Percentiles rank a stretch among this genome's conserved stretches.
These are phyloP conservation scores for Chaetura pelagica DNA, from an alignment of 2,113 vertebrate genomes.

Conservation along the genomic window DNA sequence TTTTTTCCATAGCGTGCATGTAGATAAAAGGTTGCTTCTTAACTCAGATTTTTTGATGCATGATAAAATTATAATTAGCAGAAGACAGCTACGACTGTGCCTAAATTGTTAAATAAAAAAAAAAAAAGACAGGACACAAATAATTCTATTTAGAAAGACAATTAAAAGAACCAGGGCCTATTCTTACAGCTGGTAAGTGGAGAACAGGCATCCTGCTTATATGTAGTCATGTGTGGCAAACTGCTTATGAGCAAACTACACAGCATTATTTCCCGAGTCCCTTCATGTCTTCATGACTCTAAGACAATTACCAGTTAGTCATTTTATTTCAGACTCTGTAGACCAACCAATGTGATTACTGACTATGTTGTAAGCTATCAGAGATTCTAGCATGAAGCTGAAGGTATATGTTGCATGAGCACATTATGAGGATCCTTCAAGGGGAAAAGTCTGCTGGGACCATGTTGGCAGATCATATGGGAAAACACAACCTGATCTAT, in stretches of 20 bases:
- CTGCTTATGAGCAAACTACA: not conserved
- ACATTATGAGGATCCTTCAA: not conserved
- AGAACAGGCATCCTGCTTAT: not conserved
- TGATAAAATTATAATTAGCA: not conserved
- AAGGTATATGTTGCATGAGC: not conserved
- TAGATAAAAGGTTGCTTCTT: not conserved
- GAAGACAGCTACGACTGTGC: not conserved
- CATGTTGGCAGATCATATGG: fast-evolving
- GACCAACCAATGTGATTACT: not conserved
- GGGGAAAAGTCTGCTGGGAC: not conserved
- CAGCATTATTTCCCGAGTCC: not conserved
- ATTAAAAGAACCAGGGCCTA: not conserved
- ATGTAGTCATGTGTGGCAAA: not conserved
- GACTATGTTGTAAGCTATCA: not conserved
- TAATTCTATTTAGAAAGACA: not conserved
- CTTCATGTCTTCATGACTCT: not conserved
- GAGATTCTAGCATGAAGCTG: not conserved
- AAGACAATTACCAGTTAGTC: not conserved
- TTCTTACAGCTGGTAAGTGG: not conserved
- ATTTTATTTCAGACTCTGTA: not conserved
- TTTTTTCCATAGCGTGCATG: not conserved
- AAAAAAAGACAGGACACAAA: not conserved
- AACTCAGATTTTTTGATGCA: not conserved
- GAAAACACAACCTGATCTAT: not conserved
- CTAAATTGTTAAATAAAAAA: not conserved